A percentile compares a stretch with the other conserved stretches of the same genome.
These are phyloP conservation scores for Sakesphorus luctuosus DNA, from an alignment of 2,113 vertebrate species.

Conservation along the genomic window DNA sequence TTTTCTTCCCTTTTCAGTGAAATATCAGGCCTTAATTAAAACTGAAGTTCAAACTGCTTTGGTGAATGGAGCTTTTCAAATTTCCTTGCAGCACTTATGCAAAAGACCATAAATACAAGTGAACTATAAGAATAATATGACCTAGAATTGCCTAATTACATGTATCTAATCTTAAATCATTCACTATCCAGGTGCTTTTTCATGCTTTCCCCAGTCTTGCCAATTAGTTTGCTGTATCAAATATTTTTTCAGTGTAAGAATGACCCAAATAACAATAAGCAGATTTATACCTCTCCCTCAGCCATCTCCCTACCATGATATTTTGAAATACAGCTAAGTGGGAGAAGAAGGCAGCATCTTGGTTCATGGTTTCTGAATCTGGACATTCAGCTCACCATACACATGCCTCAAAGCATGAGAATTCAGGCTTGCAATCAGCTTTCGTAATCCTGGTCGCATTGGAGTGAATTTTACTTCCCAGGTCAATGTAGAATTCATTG, in stretches of 20 bases:
- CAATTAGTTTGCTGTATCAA: background rate
- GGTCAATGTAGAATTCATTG: constrained; percentile 74
- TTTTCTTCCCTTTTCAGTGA: background rate
- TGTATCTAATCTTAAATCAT: constrained; percentile 1
- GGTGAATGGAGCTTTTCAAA: constrained; percentile 21
- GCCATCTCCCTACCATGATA: rapidly evolving
- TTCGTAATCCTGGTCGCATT: constrained; percentile 75
- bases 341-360: background rate
- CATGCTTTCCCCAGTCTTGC: background rate
- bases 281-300: background rate
- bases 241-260: background rate
- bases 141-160: background rate
- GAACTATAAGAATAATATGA: constrained; percentile 18
- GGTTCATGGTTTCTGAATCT: constrained; percentile 68
- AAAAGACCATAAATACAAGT: constrained; percentile 16
- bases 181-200: background rate
- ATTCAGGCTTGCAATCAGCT: constrained; percentile 88
- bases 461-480: constrained; percentile 84
- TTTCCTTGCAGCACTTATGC: background rate
- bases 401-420: constrained; percentile 88
- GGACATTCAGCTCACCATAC: constrained; percentile 78
- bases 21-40: constrained; percentile 72
- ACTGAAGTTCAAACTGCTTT: constrained; percentile 62
- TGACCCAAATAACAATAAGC: background rate
- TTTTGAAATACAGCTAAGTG: background rate